Evolutionary conservation across 2,888 invertebrate genomes (phyloP), one percentile per base, ranked within the genome.

Genomic region (Trichopoda pennipes): DNA sequence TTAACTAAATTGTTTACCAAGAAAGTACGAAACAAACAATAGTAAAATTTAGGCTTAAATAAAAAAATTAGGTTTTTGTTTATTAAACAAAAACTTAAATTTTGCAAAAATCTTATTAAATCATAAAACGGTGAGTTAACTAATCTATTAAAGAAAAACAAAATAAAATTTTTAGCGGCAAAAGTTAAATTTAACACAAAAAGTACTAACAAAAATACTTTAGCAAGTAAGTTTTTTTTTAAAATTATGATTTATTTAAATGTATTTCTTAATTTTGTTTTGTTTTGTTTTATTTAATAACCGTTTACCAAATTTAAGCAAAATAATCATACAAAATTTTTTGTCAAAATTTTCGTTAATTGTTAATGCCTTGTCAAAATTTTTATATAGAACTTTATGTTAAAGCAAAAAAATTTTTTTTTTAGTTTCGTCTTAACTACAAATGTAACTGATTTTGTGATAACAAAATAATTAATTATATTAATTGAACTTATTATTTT

Each of bases 391-490:
- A 68, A 78, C 61, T 72, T 80, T 80, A 61, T 74, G 76, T 77
- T 80, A 83, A 83, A 75, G 16, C 77, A 28, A 69, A 73, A 80
- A 73, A 69, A 73, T 79, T 69, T 17, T 21, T 16, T 84, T 85
- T 88, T 84, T 87, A 88, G 7, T 86, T 86, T 86, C 87, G 88
- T 86, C 88, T 64, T 58, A 21, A 23, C 89, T 88, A 91, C 90
- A 89, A 88, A 90, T 90, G 91, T 90, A 91, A 91, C 91, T 91
- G 91, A 91, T 90, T 90, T 91, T 91, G 91, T 91, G 91, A 91
- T 91, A 91, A 87, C 86, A 10, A 73, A 74, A 76, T 76, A 77
- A 78, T 51, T 49, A 63, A 75, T 55, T 79, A 66, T 44, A 68
- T 69, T 21, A 47, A 83, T 84, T 81, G 80, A 75, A 76, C 53